phyloP scores from a whole-genome alignment of 2,797 vertebrate genomes.

The Premnoplex brunnescens region DNA sequence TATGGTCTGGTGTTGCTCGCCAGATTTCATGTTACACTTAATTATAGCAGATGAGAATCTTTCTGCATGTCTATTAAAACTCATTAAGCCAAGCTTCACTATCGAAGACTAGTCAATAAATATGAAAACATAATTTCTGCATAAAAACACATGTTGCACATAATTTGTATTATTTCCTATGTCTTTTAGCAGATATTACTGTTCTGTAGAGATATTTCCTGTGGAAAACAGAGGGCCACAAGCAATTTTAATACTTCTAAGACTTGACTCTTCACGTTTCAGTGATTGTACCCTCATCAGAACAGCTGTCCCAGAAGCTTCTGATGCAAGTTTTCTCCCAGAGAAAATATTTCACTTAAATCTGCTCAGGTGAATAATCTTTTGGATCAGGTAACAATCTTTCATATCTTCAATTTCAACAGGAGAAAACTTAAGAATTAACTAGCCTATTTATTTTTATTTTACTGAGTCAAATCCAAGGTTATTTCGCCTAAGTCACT shows the following conservation, averaged over 20 bases:
- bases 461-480: neutral
- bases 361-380: neutral
- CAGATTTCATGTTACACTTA: neutral
- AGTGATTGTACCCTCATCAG: neutral
- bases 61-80: neutral
- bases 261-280: neutral
- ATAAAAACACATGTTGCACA: fast-evolving
- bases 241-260: neutral
- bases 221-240: neutral
- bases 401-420: neutral
- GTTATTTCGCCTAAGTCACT: neutral
- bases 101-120: neutral
- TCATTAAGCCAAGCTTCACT: neutral
- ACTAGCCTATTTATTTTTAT: neutral
- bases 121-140: neutral
- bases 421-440: neutral
- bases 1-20: neutral
- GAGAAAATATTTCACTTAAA: neutral
- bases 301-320: neutral
- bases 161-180: neutral
- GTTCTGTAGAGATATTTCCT: neutral
- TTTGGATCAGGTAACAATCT: neutral
- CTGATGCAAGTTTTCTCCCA: neutral
- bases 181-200: neutral
- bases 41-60: neutral